Conservation (phyloP, 2,113 vertebrate species). For the Charadrius vociferus region DNA sequence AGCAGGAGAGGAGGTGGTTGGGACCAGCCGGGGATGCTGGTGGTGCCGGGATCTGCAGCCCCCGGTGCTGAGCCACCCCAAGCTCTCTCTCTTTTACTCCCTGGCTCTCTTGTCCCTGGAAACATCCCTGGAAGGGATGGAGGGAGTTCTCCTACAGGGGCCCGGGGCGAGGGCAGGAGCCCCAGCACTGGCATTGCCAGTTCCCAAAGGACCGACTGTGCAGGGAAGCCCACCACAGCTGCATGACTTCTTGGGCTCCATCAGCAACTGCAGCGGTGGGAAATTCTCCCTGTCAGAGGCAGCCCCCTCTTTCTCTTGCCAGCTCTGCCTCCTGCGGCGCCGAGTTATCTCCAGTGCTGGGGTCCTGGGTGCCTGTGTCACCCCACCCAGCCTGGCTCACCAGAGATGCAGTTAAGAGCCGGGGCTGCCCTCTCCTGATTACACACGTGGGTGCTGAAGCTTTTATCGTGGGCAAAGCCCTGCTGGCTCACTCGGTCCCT, state of each 20-base stretch:
- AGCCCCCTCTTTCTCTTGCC: not conserved
- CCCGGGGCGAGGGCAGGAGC: not conserved
- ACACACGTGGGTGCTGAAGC: not conserved
- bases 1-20: not conserved
- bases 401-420: constrained; percentile 22
- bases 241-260: not conserved
- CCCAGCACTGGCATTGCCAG: not conserved
- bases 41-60: not conserved
- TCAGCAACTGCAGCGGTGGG: rapidly evolving
- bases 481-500: constrained; percentile 7
- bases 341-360: not conserved
- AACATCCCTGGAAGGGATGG: not conserved
- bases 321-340: not conserved
- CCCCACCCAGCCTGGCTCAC: constrained; percentile 61
- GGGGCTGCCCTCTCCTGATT: constrained; percentile 59
- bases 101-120: not conserved
- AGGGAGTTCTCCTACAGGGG: not conserved
- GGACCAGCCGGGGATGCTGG: not conserved
- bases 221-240: not conserved
- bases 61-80: rapidly evolving
- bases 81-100: not conserved
- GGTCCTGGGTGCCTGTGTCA: not conserved
- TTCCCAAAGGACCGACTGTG: rapidly evolving
- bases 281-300: not conserved
- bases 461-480: constrained; percentile 59